Base-by-base conservation (phyloP, 1,140 invertebrate genomes). In the Solen grandis region DNA sequence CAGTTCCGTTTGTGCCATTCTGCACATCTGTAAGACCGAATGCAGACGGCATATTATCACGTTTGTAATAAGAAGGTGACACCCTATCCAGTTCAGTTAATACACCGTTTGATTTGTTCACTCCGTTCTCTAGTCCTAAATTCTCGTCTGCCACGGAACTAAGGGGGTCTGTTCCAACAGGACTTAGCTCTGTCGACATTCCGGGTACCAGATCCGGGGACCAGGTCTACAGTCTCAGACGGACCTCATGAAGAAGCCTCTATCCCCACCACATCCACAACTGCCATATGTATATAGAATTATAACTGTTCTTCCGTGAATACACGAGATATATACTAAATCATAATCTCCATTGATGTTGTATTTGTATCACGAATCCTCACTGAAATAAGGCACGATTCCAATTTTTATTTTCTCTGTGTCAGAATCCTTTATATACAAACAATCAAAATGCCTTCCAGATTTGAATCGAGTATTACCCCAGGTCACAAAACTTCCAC, bases 101-200 rank as follows among this genome's bases (percentile, higher is more conserved):
- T 46, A 73, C 69, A 36, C 77, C 77, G 59, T 36, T 63, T 0
- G 54, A 33, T 65, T 70, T 70, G 3, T 55, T 33, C 5, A 80
- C 69, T 50, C 77, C 77, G 77, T 80, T 80, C 62, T 80, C 66
- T 29, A 78, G 41, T 4, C 75, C 75, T 19, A 78, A 31, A 55
- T 78, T 78, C 57, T 78, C 75, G 66, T 78, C 75, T 25, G 50
- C 60, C 38, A 78, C 65, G 29, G 75, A 68, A 68, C 35, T 57
- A 1, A 78, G 36, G 41, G 63, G 63, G 65, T 35, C 50, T 35
- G 52, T 55, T 35, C 57, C 50, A 1, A 68, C 65, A 35, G 75
- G 75, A 54, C 75, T 78, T 69, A 78, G 69, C 75, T 78, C 75
- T 46, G 75, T 66, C 3, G 74, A 50, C 75, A 78, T 78, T 41